Percentiles rank a stretch among this genome's conserved stretches.
Evolutionary conservation across 2,888 invertebrate genomes (phyloP).

Genomic region (Andrena haemorrhoa): DNA sequence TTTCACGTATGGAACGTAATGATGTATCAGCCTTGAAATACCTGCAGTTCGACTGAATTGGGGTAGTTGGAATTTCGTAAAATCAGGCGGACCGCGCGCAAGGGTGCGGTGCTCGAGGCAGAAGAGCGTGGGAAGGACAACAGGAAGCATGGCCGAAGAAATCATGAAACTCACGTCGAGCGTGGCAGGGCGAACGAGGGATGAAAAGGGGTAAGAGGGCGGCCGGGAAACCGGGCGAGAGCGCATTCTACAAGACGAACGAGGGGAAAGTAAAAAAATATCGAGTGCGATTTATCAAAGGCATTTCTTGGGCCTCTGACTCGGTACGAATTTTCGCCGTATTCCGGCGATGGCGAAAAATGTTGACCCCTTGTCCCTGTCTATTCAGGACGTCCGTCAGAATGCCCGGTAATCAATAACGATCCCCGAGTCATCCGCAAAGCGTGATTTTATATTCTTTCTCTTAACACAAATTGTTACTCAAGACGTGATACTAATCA

Average conservation of each 20-base stretch:
- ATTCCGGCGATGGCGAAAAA: slow-evolving; percentile 48
- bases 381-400: slow-evolving; percentile 27
- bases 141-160: slow-evolving; percentile 75
- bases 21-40: too few relatives aligned
- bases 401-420: slow-evolving; percentile 16
- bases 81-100: background rate
- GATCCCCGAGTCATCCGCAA: background rate
- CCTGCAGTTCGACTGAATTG: too few relatives aligned
- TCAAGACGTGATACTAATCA: too few relatives aligned
- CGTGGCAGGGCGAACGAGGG: slow-evolving; percentile 26
- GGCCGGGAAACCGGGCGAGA: slow-evolving; percentile 48
- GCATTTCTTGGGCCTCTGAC: slow-evolving; percentile 71
- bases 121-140: slow-evolving; percentile 49
- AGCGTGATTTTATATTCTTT: background rate
- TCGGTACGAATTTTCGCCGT: slow-evolving; percentile 60
- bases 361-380: slow-evolving; percentile 46
- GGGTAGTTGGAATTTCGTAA: slow-evolving; percentile 8
- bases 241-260: slow-evolving; percentile 65
- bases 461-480: too few relatives aligned
- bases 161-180: slow-evolving; percentile 73
- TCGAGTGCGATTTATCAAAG: slow-evolving; percentile 79
- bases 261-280: slow-evolving; percentile 76
- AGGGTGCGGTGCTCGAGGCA: background rate
- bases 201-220: slow-evolving; percentile 24
- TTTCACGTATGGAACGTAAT: too few relatives aligned